Conservation (phyloP, 2,888 invertebrate species). For the Isotomurus palustris region DNA sequence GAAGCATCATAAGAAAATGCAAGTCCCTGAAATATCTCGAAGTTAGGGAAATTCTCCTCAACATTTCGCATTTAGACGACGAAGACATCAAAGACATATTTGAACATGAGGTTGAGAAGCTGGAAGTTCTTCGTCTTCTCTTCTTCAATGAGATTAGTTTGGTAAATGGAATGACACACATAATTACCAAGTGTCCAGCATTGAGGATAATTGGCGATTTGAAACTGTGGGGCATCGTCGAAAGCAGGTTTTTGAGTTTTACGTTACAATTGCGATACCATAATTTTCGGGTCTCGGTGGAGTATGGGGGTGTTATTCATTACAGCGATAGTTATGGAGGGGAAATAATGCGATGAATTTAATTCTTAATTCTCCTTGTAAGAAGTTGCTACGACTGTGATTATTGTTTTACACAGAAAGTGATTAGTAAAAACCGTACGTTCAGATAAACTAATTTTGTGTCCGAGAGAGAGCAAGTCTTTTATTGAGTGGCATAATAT, state of each 20-base stretch:
- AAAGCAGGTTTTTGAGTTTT: slow-evolving; percentile 18
- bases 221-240: slow-evolving; percentile 18
- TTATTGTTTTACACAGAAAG: too few species aligned
- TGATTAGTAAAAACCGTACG: too few species aligned
- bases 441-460: too few species aligned
- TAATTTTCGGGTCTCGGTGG: slow-evolving; percentile 33
- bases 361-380: background rate
- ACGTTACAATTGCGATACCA: slow-evolving; percentile 25
- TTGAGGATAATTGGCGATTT: slow-evolving; percentile 37
- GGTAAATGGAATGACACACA: slow-evolving; percentile 18
- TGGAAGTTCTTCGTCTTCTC: slow-evolving; percentile 30
- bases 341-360: slow-evolving; percentile 12
- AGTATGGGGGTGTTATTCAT: slow-evolving; percentile 29
- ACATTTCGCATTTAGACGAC: slow-evolving; percentile 10
- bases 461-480: background rate
- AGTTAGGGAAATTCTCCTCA: slow-evolving; percentile 22
- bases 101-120: slow-evolving; percentile 15
- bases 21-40: slow-evolving; percentile 35
- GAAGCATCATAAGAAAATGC: slow-evolving; percentile 24
- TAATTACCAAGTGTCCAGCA: slow-evolving; percentile 23
- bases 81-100: slow-evolving; percentile 18
- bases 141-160: slow-evolving; percentile 28
- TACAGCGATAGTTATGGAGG: slow-evolving; percentile 13
- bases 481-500: background rate
- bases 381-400: too few species aligned